These are phyloP conservation scores for Metellina segmentata DNA, from an alignment of 2,888 invertebrate genomes.

Conservation along the genomic window DNA sequence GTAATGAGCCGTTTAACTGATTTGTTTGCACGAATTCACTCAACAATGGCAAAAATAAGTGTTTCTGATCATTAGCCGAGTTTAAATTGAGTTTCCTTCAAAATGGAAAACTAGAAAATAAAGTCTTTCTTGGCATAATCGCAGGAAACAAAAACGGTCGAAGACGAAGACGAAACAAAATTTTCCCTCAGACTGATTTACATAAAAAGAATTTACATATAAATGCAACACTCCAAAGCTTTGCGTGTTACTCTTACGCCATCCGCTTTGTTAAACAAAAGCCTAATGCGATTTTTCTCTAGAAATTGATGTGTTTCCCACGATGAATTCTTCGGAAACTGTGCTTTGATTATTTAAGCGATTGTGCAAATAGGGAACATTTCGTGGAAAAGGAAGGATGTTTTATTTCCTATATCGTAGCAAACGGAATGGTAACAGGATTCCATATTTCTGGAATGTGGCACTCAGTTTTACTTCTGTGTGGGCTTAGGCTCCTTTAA, in stretches of 20 bases:
- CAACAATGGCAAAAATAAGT: neutral
- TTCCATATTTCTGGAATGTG: neutral
- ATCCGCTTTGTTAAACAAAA: neutral
- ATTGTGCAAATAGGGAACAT: neutral
- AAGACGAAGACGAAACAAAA: neutral
- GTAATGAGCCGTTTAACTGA: neutral
- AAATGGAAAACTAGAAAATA: neutral
- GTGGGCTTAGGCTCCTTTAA: neutral
- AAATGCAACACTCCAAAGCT: neutral
- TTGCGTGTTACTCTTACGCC: neutral
- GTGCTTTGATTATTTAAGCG: neutral
- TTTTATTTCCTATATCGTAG: neutral
- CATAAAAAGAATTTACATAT: neutral
- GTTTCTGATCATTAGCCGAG: neutral
- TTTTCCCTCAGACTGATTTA: neutral
- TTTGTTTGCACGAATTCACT: neutral
- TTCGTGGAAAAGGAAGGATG: neutral
- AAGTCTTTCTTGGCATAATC: neutral
- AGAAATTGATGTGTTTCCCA: neutral
- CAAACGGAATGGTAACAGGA: neutral
- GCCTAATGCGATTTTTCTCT: neutral
- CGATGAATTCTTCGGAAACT: neutral
- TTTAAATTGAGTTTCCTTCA: neutral
- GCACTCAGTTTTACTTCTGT: neutral
- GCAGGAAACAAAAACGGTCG: neutral